Percentiles rank a stretch among this genome's conserved stretches.
These are phyloP conservation scores for Paedocypris micromegethes DNA, from an alignment of 2,797 vertebrate genomes.

Conservation along the genomic window DNA sequence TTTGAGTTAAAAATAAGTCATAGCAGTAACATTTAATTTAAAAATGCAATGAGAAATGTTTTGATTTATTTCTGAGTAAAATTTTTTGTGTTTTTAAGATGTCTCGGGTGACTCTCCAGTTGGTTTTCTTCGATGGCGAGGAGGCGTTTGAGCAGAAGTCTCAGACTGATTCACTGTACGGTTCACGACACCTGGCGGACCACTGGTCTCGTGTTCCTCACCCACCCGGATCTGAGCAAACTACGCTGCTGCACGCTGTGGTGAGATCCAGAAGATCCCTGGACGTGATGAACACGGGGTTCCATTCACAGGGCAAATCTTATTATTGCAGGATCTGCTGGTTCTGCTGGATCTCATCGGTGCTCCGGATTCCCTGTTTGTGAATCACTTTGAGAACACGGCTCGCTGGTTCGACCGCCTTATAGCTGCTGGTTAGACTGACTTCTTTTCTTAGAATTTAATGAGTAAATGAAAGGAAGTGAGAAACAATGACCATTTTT, in stretches of 20 bases:
- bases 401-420: slow-evolving; percentile 84
- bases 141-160: slow-evolving; percentile 85
- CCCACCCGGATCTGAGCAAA: slow-evolving; percentile 54
- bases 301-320: neutral
- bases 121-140: slow-evolving; percentile 88
- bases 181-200: slow-evolving; percentile 82
- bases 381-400: slow-evolving; percentile 82
- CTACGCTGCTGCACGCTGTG: slow-evolving; percentile 74
- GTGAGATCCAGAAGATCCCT: slow-evolving; percentile 62
- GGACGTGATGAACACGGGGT: no score
- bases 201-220: slow-evolving; percentile 72
- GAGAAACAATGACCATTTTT: no score
- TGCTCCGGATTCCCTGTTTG: slow-evolving; percentile 69
- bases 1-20: no score
- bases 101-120: slow-evolving; percentile 74
- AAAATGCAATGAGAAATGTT: no score
- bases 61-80: neutral
- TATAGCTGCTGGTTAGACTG: slow-evolving; percentile 70
- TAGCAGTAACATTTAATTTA: no score
- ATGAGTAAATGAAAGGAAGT: no score
- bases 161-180: slow-evolving; percentile 78
- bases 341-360: slow-evolving; percentile 86
- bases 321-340: slow-evolving; percentile 75
- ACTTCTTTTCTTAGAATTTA: neutral
- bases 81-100: slow-evolving; percentile 50